Base-by-base conservation (phyloP, 2,888 invertebrate genomes). In the Halictus ligatus region DNA sequence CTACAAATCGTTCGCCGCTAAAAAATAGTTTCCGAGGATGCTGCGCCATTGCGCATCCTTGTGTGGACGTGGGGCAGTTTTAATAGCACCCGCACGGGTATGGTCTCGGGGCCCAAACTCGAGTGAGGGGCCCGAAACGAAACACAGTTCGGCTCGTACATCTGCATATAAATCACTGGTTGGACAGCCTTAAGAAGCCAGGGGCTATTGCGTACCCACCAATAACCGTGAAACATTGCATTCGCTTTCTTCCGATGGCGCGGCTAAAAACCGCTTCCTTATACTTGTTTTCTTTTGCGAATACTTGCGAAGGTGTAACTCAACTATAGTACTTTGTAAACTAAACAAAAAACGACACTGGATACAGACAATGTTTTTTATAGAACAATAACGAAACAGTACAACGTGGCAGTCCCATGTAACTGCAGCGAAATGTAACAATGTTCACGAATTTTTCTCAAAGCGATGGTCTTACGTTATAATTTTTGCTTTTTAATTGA, bases 111-210 rank as follows among this genome's bases (percentile, higher is more conserved):
- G 54, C 80, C 82, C 48, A 84, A 69, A 75, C 75, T 64, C 83
- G 84, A 80, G 81, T 82, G 83, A 82, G 83, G 88, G 86, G 83
- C 64, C 86, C 85, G 64, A 86, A 83, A 88, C 85, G 86, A 87
- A 91, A 91, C 86, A 84, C 82, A 83, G 89, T 91, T 92, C 72
- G 85, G 90, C 87, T 86, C 91, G 84, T 89, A 91, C 91, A 94
- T 94, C 94, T 94, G 93, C 94, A 94, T 94, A 94, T 94, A 94
- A 94, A 94, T 94, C 94, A 94, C 93, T 90, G 92, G 89, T 80
- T 80, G 92, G 92, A 92, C 92, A 91, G 91, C 86, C 89, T 90
- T 84, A 84, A 87, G 78, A 87, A 88, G 80, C 87, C 85, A 78
- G 85, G 67, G 90, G 89, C 85, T 88, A 89, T 90, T 83, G 87